phyloP scores from a whole-genome alignment of 2,113 vertebrate genomes.

The Clarias macrocephalus region DNA sequence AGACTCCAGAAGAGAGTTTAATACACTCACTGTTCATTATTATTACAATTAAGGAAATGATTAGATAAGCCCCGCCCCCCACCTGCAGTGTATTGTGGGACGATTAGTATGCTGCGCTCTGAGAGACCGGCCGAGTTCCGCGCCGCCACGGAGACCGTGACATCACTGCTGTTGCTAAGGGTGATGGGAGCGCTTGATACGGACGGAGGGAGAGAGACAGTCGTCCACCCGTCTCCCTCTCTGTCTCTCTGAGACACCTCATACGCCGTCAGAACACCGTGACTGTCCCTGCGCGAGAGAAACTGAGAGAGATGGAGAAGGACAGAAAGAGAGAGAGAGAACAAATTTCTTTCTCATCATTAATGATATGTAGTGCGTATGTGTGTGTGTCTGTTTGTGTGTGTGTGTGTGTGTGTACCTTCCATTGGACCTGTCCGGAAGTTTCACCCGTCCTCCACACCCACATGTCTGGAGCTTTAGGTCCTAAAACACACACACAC shows the following conservation, averaged over 20 bases:
- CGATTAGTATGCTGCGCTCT: slow-evolving; percentile 49
- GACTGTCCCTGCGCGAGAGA: slow-evolving; percentile 61
- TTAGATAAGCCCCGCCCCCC: slow-evolving; percentile 49
- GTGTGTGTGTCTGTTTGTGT: background rate
- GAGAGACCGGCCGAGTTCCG: slow-evolving; percentile 62
- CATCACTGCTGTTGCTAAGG: slow-evolving; percentile 52
- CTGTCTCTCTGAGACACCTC: slow-evolving; percentile 63
- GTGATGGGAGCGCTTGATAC: slow-evolving; percentile 50
- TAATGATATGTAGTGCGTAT: too few species aligned
- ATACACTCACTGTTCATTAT: background rate
- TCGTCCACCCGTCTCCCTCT: slow-evolving; percentile 46
- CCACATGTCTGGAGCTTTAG: slow-evolving; percentile 71
- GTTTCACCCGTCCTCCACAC: slow-evolving; percentile 62
- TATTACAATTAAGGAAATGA: background rate
- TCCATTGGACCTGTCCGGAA: slow-evolving; percentile 68
- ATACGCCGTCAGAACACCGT: slow-evolving; percentile 64
- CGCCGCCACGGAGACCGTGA: slow-evolving; percentile 60
- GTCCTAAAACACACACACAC: slow-evolving; percentile 55
- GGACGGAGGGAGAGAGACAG: slow-evolving; percentile 17
- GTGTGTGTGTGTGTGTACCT: slow-evolving; percentile 57
- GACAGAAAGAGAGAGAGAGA: background rate
- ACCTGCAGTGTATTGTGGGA: slow-evolving; percentile 60
- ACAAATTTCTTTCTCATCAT: too few species aligned
- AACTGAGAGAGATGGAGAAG: slow-evolving; percentile 56
- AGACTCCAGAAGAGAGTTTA: background rate